A percentile compares a stretch with the other conserved stretches of the same genome.
phyloP scores from a whole-genome alignment of 2,113 vertebrate genomes.

The Cyanistes caeruleus region DNA sequence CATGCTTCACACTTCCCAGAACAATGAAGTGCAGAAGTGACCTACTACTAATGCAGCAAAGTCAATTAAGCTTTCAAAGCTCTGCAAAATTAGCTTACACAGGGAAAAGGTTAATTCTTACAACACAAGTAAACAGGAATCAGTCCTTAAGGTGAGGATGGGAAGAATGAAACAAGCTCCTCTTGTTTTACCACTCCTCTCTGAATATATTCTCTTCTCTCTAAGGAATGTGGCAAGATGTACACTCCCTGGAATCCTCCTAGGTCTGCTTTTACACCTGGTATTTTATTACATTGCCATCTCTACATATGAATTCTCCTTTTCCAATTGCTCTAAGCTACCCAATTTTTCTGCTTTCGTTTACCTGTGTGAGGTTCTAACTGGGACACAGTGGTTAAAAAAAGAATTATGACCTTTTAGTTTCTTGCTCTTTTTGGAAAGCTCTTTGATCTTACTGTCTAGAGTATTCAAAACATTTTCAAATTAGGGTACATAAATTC shows the following conservation, averaged over 20 bases:
- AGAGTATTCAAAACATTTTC: neutral
- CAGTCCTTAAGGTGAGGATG: neutral
- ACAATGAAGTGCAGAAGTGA: neutral
- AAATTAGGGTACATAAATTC: neutral
- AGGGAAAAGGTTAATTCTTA: neutral
- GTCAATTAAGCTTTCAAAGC: neutral
- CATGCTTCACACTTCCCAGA: neutral
- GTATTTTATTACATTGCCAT: neutral
- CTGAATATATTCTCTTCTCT: neutral
- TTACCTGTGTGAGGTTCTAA: neutral
- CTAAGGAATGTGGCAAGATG: neutral
- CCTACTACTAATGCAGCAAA: neutral
- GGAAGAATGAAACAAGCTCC: neutral
- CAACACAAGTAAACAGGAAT: neutral
- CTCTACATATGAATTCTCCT: neutral
- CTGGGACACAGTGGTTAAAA: neutral
- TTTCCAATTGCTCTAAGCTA: neutral
- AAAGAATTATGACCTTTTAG: neutral
- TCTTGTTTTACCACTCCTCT: neutral
- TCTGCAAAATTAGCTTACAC: neutral
- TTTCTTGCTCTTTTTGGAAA: neutral
- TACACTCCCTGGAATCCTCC: neutral
- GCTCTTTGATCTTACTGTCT: neutral
- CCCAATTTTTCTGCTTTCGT: neutral
- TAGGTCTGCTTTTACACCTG: neutral